A percentile compares a stretch with the other conserved stretches of the same genome.
phyloP scores from a whole-genome alignment of 2,888 invertebrate genomes.

The Ceriagrion tenellum region DNA sequence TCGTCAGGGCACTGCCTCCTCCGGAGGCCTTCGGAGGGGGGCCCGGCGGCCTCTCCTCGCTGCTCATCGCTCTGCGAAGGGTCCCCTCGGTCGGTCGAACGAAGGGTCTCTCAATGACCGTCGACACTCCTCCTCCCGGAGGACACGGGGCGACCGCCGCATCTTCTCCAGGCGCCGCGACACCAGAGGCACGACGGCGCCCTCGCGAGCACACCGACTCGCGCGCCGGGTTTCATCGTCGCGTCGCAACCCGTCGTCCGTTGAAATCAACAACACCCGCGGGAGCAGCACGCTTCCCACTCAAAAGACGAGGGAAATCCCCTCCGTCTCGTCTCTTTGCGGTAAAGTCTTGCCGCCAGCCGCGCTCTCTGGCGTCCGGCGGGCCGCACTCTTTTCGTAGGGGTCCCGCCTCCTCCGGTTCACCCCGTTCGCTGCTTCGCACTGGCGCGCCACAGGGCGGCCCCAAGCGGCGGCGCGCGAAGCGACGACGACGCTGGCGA shows the following conservation, averaged over 20 bases:
- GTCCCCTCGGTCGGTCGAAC: background rate
- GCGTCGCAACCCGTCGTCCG: background rate
- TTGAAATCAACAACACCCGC: too few relatives aligned
- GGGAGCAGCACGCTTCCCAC: too few relatives aligned
- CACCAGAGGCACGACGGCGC: conserved; percentile 19
- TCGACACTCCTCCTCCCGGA: background rate
- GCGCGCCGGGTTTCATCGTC: background rate
- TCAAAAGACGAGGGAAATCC: too few relatives aligned
- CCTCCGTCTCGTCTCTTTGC: too few relatives aligned
- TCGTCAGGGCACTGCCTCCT: conserved; percentile 82
- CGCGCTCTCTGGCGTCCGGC: too few relatives aligned
- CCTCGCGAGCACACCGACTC: background rate
- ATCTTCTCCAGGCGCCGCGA: conserved; percentile 3
- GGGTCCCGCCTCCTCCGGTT: background rate
- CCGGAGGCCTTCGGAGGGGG: conserved; percentile 59
- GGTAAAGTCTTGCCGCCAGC: too few relatives aligned
- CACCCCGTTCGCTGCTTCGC: background rate
- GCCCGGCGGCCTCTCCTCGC: conserved; percentile 39
- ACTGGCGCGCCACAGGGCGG: background rate
- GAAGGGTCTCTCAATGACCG: background rate
- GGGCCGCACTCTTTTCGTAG: too few relatives aligned
- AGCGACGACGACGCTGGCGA: background rate
- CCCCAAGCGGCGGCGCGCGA: too few relatives aligned
- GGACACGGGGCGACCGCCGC: background rate
- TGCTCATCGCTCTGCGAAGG: conserved; percentile 27